Percentiles rank a stretch among this genome's conserved stretches.
phyloP scores from a whole-genome alignment of 2,113 vertebrate genomes.

The Callionymus lyra region DNA sequence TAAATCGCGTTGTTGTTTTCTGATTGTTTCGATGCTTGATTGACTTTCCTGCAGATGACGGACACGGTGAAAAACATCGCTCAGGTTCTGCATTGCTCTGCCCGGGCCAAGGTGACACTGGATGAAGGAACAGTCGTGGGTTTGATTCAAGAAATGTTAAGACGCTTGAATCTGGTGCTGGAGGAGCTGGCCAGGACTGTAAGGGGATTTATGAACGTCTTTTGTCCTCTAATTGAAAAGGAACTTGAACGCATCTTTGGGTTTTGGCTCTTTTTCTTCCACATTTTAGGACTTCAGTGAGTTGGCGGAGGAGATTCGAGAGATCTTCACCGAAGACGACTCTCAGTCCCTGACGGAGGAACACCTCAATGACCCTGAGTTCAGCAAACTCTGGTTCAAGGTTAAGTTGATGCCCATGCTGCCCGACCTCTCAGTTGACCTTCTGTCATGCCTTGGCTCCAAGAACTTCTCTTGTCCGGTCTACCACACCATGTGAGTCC shows the following conservation, averaged over 20 bases:
- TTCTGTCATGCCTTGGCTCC: constrained; percentile 63
- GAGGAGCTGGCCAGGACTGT: constrained; percentile 46
- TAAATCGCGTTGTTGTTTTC: not conserved
- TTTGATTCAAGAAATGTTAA: constrained; percentile 44
- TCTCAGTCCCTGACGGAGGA: constrained; percentile 27
- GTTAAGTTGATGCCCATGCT: constrained; percentile 58
- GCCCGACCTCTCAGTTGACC: constrained; percentile 19
- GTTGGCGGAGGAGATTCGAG: constrained; percentile 29
- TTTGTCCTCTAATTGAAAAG: no score
- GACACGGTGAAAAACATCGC: constrained; percentile 41
- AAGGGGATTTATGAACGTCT: no score
- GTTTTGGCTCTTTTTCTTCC: no score
- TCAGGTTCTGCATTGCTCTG: constrained; percentile 50
- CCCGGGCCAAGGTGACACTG: constrained; percentile 44
- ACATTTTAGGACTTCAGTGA: constrained; percentile 56
- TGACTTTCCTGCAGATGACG: constrained; percentile 40
- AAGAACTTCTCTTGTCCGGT: constrained; percentile 65
- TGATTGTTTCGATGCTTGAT: not conserved
- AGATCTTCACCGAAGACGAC: constrained; percentile 35
- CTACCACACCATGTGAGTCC: constrained; percentile 62
- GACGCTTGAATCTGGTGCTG: constrained; percentile 45
- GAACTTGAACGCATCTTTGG: no score
- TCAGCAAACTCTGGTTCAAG: constrained; percentile 62
- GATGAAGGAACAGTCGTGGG: constrained; percentile 32
- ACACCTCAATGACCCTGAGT: constrained; percentile 46